These are phyloP conservation scores for Coranthus polyacanthus DNA, from an alignment of 2,797 vertebrate genomes.

Conservation along the genomic window DNA sequence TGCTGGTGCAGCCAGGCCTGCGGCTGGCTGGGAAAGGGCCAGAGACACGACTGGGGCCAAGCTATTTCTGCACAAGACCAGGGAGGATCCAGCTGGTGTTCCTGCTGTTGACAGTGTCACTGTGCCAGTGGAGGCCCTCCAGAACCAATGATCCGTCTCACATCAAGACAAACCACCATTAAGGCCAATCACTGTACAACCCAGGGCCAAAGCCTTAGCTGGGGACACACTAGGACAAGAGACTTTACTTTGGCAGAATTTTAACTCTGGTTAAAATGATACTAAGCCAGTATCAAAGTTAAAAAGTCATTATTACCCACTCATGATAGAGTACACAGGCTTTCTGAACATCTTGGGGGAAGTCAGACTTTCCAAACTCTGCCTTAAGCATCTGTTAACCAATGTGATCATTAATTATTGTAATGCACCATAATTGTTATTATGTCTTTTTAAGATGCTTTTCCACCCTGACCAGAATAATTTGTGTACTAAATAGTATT, in stretches of 20 bases:
- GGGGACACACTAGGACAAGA: slow-evolving; percentile 22
- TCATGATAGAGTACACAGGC: neutral
- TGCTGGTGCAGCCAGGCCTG: slow-evolving; percentile 20
- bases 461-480: neutral
- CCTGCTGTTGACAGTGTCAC: slow-evolving; percentile 63
- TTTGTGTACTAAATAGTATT: neutral
- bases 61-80: slow-evolving; percentile 73
- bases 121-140: slow-evolving; percentile 62
- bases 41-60: slow-evolving; percentile 57
- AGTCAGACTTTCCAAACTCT: neutral
- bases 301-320: neutral
- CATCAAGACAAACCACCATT: slow-evolving; percentile 58
- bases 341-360: neutral
- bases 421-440: no score
- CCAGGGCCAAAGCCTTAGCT: slow-evolving; percentile 14
- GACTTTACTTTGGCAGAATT: slow-evolving; percentile 1
- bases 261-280: neutral
- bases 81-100: slow-evolving; percentile 77
- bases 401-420: no score
- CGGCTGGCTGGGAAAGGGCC: slow-evolving; percentile 52
- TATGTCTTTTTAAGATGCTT: neutral
- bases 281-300: neutral
- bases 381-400: no score
- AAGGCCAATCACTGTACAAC: slow-evolving; percentile 27
- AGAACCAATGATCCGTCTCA: slow-evolving; percentile 70